A percentile compares a stretch with the other conserved stretches of the same genome.
Evolutionary conservation across 2,113 vertebrate species (phyloP).

Genomic region (Ginglymostoma cirratum): DNA sequence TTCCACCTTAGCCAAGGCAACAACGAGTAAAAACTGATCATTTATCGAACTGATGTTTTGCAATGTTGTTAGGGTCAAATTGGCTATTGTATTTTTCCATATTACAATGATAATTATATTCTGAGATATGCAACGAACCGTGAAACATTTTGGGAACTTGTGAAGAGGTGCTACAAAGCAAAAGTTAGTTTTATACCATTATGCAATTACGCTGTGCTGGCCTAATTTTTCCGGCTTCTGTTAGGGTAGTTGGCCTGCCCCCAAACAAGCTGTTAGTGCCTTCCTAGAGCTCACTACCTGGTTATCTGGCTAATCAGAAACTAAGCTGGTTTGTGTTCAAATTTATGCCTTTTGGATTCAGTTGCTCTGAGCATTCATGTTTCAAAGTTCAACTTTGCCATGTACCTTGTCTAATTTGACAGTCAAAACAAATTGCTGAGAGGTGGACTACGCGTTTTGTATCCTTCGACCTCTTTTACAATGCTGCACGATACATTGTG

Average conservation of each 20-base stretch:
- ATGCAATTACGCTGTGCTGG: neutral
- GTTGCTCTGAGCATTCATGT: neutral
- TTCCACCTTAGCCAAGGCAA: neutral
- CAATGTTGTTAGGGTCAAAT: neutral
- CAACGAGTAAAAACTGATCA: neutral
- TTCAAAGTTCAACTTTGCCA: neutral
- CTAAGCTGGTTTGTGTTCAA: slow-evolving; percentile 7
- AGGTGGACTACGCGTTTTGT: neutral
- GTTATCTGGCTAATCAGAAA: neutral
- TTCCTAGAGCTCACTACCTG: neutral
- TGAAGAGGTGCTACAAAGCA: neutral
- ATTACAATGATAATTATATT: neutral
- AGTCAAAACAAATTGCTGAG: neutral
- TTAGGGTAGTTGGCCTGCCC: neutral
- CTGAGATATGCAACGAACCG: neutral
- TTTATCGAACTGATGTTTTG: neutral
- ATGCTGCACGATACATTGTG: neutral
- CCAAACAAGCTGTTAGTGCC: neutral
- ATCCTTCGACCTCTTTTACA: neutral
- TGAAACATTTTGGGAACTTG: neutral
- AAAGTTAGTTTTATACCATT: neutral
- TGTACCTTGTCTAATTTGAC: neutral
- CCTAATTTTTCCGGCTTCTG: neutral
- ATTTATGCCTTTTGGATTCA: neutral
- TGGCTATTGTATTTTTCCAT: too few relatives aligned